Evolutionary conservation across 2,113 vertebrate genomes (phyloP).

Genomic region (Clarias macrocephalus): DNA sequence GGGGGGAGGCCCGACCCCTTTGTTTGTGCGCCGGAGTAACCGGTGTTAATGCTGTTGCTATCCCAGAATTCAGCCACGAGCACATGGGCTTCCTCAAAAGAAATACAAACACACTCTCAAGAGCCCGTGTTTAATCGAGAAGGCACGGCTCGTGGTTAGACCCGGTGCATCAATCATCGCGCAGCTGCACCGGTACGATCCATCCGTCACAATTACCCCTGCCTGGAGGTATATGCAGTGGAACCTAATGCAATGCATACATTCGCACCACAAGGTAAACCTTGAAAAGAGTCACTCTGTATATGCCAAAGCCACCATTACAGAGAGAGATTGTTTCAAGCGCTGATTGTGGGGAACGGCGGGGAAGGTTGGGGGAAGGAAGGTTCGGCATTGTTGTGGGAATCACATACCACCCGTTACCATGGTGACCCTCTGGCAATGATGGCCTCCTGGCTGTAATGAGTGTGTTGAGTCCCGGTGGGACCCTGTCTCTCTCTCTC

Average conservation of each 20-base stretch:
- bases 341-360: slow-evolving; percentile 51
- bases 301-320: neutral
- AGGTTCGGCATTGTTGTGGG: slow-evolving; percentile 73
- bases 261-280: slow-evolving; percentile 1
- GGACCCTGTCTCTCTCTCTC: slow-evolving; percentile 51
- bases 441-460: slow-evolving; percentile 73
- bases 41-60: slow-evolving; percentile 49
- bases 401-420: slow-evolving; percentile 75
- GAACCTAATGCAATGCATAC: neutral
- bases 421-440: slow-evolving; percentile 71
- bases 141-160: slow-evolving; percentile 51
- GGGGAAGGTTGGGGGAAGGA: slow-evolving; percentile 55
- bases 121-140: neutral
- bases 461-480: slow-evolving; percentile 70
- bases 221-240: slow-evolving; percentile 10
- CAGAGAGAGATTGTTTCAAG: slow-evolving; percentile 30
- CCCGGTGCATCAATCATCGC: slow-evolving; percentile 56
- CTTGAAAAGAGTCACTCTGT: slow-evolving; percentile 16
- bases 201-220: slow-evolving; percentile 38
- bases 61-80: slow-evolving; percentile 27
- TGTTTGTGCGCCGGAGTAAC: slow-evolving; percentile 28
- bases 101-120: slow-evolving; percentile 28
- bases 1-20: neutral
- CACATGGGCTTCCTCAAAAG: neutral
- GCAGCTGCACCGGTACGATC: slow-evolving; percentile 58